Evolutionary conservation across 2,113 vertebrate species (phyloP).

Genomic region (Apodemus speciosus): DNA sequence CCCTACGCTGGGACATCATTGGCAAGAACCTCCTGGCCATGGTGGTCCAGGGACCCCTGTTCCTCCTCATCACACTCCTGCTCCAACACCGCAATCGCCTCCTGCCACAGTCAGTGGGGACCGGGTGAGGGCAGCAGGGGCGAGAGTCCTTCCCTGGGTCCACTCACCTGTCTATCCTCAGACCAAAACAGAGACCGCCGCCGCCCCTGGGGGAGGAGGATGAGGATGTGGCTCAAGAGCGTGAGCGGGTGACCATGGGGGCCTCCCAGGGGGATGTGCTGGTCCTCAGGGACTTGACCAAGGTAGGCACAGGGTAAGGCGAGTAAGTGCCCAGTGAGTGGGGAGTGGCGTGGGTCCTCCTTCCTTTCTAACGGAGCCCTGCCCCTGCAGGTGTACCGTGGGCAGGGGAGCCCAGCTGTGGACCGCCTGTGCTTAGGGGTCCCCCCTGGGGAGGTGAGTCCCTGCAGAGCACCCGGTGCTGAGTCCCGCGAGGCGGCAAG

Average conservation of each 20-base stretch:
- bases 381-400: constrained; percentile 89
- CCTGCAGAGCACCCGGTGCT: neutral
- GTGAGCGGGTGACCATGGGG: constrained; percentile 86
- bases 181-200: constrained; percentile 83
- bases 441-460: constrained; percentile 92
- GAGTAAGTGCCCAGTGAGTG: accelerated
- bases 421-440: constrained; percentile 94
- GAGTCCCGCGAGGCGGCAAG: too few relatives aligned
- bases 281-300: constrained; percentile 92
- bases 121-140: neutral
- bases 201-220: constrained; percentile 89
- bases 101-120: constrained; percentile 85
- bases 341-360: neutral
- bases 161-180: constrained; percentile 62
- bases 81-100: constrained; percentile 91
- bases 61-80: constrained; percentile 93
- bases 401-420: constrained; percentile 90
- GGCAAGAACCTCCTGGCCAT: constrained; percentile 96
- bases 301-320: constrained; percentile 83
- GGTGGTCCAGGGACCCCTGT: constrained; percentile 91
- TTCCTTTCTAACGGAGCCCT: neutral
- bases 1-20: constrained; percentile 93
- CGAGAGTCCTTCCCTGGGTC: too few relatives aligned
- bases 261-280: constrained; percentile 87
- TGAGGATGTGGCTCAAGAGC: constrained; percentile 91